Evolutionary conservation across 2,797 vertebrate species (phyloP), one percentile per base, ranked within the genome.

Genomic region (Delichon dasypus): DNA sequence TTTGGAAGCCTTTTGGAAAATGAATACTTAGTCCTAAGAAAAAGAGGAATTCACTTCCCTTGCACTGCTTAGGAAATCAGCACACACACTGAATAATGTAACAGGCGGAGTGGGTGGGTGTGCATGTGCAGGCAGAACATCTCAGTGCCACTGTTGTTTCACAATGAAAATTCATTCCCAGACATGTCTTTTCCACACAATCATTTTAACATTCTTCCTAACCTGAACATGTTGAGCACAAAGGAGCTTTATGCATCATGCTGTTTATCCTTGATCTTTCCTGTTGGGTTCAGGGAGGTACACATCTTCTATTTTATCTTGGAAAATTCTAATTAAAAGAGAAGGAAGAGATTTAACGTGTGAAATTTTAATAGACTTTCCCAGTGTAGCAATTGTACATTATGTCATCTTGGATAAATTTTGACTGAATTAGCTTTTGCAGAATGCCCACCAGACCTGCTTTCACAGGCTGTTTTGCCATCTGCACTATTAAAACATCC

Each of bases 401-500:
- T 91, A 88, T 85, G 89, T 97, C 88, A 88, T 85, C 66, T 89
- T 97, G 94, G 85, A 95, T 93, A 93, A 96, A 91, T 95, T 96
- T 96, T 66, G 70, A 96, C 90, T 94, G 87, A 96, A 96, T 94
- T 22, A 21, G 76, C 72, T 97, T 97, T 96, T 94, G 79, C 91
- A 95, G 95, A 97, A 95, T 96, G 90, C 94, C 95, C 91, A 97
- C 83, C 85, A 95, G 95, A 97, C 88, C 60, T 85, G 88, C 67
- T 97, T 93, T 86, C 92, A 95, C 89, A 94, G 95, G 90, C 97
- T 97, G 96, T 96, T 97, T 97, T 96, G 89, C 96, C 96, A 97
- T 97, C 97, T 97, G 96, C 92, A 95, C 92, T 93, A 97, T 96
- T 96, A 97, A 96, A 97, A 89, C 88, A 93, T 94, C 92, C 85